Evolutionary conservation across 2,113 vertebrate species (phyloP), one percentile per base, ranked within the genome.

Genomic region (Manacus vitellinus): DNA sequence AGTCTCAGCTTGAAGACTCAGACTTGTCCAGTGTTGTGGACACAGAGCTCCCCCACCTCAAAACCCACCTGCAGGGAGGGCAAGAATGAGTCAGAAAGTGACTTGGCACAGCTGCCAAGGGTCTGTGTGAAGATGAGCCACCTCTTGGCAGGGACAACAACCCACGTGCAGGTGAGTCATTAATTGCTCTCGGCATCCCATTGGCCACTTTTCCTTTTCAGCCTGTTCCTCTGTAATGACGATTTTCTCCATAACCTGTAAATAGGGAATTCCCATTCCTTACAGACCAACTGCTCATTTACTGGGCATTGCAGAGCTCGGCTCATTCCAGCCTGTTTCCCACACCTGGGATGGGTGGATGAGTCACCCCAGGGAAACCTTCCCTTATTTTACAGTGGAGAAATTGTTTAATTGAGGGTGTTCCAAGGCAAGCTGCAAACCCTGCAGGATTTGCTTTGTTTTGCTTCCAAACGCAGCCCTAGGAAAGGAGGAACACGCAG

Each of bases 151-250:
- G 59, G 3, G 37, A 4, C 49, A 43, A 4, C 31, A 41, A 15
- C 22, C 21, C 7, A 8, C 24, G 9, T 9, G 39, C 14, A 21
- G 62, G 37, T 85, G 75, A 90, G 73, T 80, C 58, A 90, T 51
- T 65, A 84, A 31, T n/a, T 54, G 46, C 31, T 41, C 19, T 14
- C 56, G 19, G 28, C 12, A 17, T 27, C 43, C 61, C 0, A 0
- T 14, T 61, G 39, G 15, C 22, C 66, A 18, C 94, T 97, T 91
- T 94, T 58, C 72, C 76, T 95, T 94, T 92, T 93, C 51, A 86
- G 35, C 43, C 30, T 30, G 0, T 70, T 88, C 51, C 75, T 90
- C 31, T 16, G 4, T 33, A 71, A 83, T 55, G 72, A 65, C 30
- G 51, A 3, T 77, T 97, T 92, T 76, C 67, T 49, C 85, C 5